Conservation (phyloP, 2,113 vertebrate genomes). For the Donacobius atricapilla region DNA sequence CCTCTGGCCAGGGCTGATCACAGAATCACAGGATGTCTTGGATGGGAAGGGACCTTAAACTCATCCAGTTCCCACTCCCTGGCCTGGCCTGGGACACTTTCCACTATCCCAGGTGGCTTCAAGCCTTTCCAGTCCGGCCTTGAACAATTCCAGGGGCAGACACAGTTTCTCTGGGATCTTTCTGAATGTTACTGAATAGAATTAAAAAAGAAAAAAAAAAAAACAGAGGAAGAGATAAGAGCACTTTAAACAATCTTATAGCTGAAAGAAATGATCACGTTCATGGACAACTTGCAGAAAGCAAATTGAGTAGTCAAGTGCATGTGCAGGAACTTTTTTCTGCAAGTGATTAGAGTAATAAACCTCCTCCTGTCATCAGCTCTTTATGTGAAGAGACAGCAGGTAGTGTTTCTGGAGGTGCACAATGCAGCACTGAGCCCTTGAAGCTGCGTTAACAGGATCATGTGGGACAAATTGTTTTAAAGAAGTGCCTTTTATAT, state of each 20-base stretch:
- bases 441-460: neutral
- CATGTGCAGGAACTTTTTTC: neutral
- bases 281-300: neutral
- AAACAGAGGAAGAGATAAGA: neutral
- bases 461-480: neutral
- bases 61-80: neutral
- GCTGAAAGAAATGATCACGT: neutral
- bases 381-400: neutral
- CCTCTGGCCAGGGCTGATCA: neutral
- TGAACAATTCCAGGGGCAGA: neutral
- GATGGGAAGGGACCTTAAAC: neutral
- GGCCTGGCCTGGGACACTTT: neutral
- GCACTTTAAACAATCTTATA: neutral
- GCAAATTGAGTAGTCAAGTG: neutral
- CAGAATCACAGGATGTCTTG: neutral
- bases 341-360: neutral
- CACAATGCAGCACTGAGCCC: neutral
- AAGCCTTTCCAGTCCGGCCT: neutral
- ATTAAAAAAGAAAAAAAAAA: neutral
- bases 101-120: neutral
- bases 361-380: neutral
- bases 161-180: neutral
- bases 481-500: neutral
- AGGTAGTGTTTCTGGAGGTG: neutral
- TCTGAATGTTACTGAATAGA: neutral